phyloP scores from a whole-genome alignment of 2,113 vertebrate species.

The Nyctereutes procyonoides region DNA sequence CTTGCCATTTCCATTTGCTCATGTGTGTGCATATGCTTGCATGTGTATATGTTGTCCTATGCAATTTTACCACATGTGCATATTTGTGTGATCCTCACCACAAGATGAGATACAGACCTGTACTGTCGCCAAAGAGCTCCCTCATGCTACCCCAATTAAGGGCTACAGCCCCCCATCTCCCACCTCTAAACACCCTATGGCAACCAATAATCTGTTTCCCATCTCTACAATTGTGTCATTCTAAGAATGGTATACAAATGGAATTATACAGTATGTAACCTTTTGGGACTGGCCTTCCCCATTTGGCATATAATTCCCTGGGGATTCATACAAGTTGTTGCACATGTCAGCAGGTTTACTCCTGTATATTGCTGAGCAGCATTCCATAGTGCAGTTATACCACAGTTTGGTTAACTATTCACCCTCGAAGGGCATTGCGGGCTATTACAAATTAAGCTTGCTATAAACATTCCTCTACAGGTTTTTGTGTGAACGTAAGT shows the following conservation, averaged over 20 bases:
- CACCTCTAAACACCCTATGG: neutral
- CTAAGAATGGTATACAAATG: conserved; percentile 13
- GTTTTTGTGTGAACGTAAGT: neutral
- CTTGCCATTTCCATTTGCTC: neutral
- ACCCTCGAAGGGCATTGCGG: neutral
- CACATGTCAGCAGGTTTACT: neutral
- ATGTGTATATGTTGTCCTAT: neutral
- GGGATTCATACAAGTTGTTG: neutral
- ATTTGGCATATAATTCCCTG: neutral
- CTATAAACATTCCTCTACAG: neutral
- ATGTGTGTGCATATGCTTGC: neutral
- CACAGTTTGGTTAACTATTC: neutral
- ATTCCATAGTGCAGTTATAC: neutral
- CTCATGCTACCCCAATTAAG: neutral
- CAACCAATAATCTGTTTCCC: neutral
- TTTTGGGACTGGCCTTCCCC: neutral
- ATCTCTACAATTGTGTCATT: conserved; percentile 28
- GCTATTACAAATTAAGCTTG: conserved; percentile 4
- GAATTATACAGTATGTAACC: neutral
- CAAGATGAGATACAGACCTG: neutral
- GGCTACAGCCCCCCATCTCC: neutral
- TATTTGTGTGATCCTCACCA: neutral
- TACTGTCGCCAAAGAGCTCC: neutral
- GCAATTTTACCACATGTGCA: neutral
- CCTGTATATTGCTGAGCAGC: neutral